A percentile compares a stretch with the other conserved stretches of the same genome.
Evolutionary conservation across 2,888 invertebrate genomes (phyloP).

Genomic region (Caenorhabditis wallacei): DNA sequence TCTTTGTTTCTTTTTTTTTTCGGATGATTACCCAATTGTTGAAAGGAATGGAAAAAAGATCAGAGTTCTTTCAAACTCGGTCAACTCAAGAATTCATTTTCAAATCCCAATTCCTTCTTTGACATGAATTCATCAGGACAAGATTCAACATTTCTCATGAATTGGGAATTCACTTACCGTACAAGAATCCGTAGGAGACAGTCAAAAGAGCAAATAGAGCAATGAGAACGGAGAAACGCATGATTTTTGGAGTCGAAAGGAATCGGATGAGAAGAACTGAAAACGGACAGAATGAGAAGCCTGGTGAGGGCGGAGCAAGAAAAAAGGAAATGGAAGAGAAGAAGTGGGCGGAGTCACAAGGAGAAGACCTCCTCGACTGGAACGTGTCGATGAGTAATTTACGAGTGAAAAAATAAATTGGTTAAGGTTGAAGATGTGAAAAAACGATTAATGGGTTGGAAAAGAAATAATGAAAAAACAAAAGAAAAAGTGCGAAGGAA

Average conservation of each 20-base stretch:
- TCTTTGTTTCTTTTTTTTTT: constrained; percentile 21
- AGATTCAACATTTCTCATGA: background rate
- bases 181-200: constrained; percentile 52
- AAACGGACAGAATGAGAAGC: constrained; percentile 13
- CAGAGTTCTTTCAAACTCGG: constrained; percentile 22
- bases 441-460: constrained; percentile 11
- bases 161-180: constrained; percentile 36
- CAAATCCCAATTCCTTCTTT: background rate
- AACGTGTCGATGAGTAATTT: constrained; percentile 34
- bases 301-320: constrained; percentile 26
- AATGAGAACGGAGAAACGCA: constrained; percentile 50
- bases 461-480: background rate
- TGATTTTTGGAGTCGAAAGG: constrained; percentile 26
- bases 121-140: background rate
- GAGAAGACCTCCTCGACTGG: constrained; percentile 38
- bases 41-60: constrained; percentile 2
- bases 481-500: constrained; percentile 13
- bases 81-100: background rate
- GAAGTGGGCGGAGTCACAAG: constrained; percentile 29
- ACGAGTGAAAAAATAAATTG: constrained; percentile 10
- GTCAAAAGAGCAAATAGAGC: constrained; percentile 51
- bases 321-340: background rate
- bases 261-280: constrained; percentile 36
- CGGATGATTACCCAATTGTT: constrained; percentile 40
- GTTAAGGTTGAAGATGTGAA: constrained; percentile 1